These are phyloP conservation scores for Archocentrus centrarchus DNA, from an alignment of 2,113 vertebrate genomes.

Conservation along the genomic window DNA sequence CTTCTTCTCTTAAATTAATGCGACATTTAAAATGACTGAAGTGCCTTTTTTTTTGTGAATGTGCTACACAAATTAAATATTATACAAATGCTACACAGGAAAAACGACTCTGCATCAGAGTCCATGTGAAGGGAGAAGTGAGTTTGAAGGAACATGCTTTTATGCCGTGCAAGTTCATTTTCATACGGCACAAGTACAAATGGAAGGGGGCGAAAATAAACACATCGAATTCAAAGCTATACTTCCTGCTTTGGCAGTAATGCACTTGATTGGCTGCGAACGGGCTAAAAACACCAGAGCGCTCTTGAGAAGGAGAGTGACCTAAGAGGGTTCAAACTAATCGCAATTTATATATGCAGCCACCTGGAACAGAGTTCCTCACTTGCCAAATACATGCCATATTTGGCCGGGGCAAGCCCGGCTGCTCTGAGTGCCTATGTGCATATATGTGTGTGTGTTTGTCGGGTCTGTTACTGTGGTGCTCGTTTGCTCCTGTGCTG, in stretches of 20 bases:
- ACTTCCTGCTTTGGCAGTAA: background rate
- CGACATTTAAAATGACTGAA: too few species aligned
- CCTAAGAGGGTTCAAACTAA: conserved; percentile 47
- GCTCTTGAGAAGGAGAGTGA: conserved; percentile 25
- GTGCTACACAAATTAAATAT: background rate
- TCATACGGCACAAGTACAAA: background rate
- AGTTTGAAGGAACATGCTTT: background rate
- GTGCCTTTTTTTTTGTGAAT: background rate
- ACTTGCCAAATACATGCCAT: conserved; percentile 66
- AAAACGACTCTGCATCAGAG: background rate
- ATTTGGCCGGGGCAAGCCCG: conserved; percentile 51
- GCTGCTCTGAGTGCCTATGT: conserved; percentile 19
- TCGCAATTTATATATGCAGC: conserved; percentile 64
- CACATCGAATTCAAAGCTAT: background rate
- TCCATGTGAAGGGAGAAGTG: background rate
- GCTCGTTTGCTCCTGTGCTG: conserved; percentile 53
- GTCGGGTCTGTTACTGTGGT: conserved; percentile 36
- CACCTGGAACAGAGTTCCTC: conserved; percentile 64
- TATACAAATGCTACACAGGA: background rate
- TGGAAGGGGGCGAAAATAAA: background rate
- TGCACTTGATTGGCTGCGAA: conserved; percentile 4
- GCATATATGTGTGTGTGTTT: conserved; percentile 33
- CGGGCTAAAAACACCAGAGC: conserved; percentile 8
- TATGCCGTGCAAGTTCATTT: background rate
- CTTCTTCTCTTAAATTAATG: background rate